phyloP scores from a whole-genome alignment of 2,888 invertebrate species.

The Heliconius aoede region DNA sequence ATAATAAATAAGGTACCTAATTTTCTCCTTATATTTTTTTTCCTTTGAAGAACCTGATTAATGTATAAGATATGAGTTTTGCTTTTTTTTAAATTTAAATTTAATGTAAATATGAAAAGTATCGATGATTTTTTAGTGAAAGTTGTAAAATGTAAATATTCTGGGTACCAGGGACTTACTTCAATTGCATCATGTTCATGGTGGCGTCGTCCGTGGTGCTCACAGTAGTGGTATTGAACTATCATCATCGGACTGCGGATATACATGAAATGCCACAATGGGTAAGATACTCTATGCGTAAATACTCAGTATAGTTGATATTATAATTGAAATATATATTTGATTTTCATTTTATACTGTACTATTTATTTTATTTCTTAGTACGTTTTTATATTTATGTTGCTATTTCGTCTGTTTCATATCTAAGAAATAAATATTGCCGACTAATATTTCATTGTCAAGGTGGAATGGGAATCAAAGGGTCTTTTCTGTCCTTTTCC shows the following conservation, averaged over 20 bases:
- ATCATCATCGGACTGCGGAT: conserved; percentile 98
- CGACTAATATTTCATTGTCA: too few species aligned
- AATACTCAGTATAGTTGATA: neutral
- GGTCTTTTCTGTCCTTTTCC: too few species aligned
- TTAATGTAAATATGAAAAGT: conserved; percentile 17
- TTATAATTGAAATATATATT: neutral
- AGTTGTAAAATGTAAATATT: conserved; percentile 46
- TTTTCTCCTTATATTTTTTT: conserved; percentile 42
- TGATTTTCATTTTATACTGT: neutral
- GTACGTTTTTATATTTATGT: too few species aligned
- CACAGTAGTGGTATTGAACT: conserved; percentile 98
- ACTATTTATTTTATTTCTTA: too few species aligned
- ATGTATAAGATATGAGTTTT: neutral
- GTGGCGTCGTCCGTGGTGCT: conserved; percentile 98
- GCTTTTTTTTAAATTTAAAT: neutral
- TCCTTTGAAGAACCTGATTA: neutral
- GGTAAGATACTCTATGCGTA: conserved; percentile 85
- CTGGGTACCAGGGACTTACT: conserved; percentile 93
- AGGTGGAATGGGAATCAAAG: too few species aligned
- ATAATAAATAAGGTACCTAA: conserved; percentile 38
- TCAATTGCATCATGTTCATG: conserved; percentile 99
- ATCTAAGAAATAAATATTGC: too few species aligned
- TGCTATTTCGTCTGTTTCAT: too few species aligned
- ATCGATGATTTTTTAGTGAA: neutral
- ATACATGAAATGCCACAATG: conserved; percentile 98